Base-by-base conservation (phyloP, 2,888 invertebrate genomes). In the Leptopilina myrica region DNA sequence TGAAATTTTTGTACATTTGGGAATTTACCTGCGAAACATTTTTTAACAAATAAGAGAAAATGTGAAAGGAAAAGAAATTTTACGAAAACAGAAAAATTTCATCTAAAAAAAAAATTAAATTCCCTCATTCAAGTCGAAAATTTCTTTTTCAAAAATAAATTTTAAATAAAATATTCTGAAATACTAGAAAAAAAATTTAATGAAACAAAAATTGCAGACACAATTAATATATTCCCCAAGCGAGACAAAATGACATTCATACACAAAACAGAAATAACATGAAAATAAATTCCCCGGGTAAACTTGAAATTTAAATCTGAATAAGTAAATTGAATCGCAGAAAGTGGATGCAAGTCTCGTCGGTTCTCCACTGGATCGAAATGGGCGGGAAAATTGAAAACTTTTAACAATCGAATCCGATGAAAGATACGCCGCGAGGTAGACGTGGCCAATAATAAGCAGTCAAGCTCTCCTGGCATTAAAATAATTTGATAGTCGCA, bases 401-500 rank as follows among this genome's bases (percentile, higher is more conserved):
- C 79, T 82, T 82, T 79, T 80, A 80, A 82, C 78, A 80, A 78
- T 76, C 64, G 69, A 76, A 64, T 75, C 53, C 53, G 76, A 49
- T 62, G 26, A 46, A 40, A 66, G 73, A 20, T 49, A 43, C 33
- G 77, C 64, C 64, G 56, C 64, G 64, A 62, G 76, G 78, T 78
- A 79, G 82, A 80, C 76, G 73, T 76, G 62, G 79, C 83, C 82
- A 82, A 84, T 85, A 83, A 83, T 81, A 82, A 85, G 82, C 80
- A 75, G 75, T 66, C 76, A 79, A 77, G 66, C 46, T n/a, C 76
- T 75, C 56, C 11, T 78, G 78, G 81, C 83, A 79, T 85, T 83
- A 80, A 83, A 85, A 85, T 85, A 82, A 85, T 84, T 83, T 76
- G 83, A 85, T 85, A 80, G 84, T 82, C 82, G 78, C 65, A 33